phyloP scores from a whole-genome alignment of 2,888 invertebrate species.

The Acleris sparsana region DNA sequence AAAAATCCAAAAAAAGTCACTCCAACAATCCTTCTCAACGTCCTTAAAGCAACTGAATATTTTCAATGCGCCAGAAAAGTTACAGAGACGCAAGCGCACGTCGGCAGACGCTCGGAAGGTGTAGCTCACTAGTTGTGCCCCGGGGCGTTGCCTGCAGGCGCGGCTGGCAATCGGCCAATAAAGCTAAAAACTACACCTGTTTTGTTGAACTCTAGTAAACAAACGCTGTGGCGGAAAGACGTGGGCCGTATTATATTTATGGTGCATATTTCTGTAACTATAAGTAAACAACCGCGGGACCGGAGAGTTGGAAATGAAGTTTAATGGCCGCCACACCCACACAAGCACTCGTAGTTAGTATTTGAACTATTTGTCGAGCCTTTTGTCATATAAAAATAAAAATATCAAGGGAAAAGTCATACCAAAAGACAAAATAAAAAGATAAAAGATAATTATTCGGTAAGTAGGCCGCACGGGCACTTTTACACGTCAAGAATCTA shows the following conservation, averaged over 20 bases:
- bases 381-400: too few species aligned
- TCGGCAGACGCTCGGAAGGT: not conserved
- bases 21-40: not conserved
- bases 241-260: not conserved
- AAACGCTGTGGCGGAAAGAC: constrained; percentile 18
- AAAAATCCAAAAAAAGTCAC: not conserved
- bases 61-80: not conserved
- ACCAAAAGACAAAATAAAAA: too few species aligned
- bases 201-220: constrained; percentile 28
- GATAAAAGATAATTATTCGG: too few species aligned
- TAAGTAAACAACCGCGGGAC: constrained; percentile 8
- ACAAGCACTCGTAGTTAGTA: too few species aligned
- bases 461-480: too few species aligned
- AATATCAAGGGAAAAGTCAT: too few species aligned
- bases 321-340: not conserved
- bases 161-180: constrained; percentile 16
- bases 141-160: constrained; percentile 19
- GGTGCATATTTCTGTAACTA: constrained; percentile 23
- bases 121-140: constrained; percentile 3
- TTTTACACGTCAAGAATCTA: too few species aligned
- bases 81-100: not conserved
- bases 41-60: not conserved
- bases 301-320: not conserved
- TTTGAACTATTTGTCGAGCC: too few species aligned
- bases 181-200: constrained; percentile 16